phyloP scores from a whole-genome alignment of 2,888 invertebrate genomes.

The Cordilura impudica region DNA sequence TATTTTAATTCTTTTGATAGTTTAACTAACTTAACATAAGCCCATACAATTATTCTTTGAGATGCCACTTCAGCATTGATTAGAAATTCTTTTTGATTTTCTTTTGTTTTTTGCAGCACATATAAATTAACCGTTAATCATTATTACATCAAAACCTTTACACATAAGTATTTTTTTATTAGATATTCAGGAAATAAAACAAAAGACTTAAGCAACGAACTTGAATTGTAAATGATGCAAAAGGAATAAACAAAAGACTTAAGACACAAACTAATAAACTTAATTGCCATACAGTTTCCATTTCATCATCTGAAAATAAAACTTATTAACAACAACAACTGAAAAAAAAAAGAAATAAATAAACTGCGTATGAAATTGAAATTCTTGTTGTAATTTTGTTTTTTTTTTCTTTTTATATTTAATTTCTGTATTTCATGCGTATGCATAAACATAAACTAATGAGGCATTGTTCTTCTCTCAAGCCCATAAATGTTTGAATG shows the following conservation, averaged over 20 bases:
- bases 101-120: too few species aligned
- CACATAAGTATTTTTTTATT: too few species aligned
- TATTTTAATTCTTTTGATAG: too few species aligned
- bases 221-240: neutral
- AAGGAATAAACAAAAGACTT: slow-evolving; percentile 19
- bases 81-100: too few species aligned
- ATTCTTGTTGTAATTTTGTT: slow-evolving; percentile 14
- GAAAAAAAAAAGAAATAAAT: neutral
- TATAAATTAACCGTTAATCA: neutral
- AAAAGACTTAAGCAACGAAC: slow-evolving; percentile 4
- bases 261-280: slow-evolving; percentile 9
- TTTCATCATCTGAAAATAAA: slow-evolving; percentile 15
- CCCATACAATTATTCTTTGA: too few species aligned
- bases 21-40: too few species aligned
- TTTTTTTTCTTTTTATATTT: neutral
- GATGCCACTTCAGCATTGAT: too few species aligned
- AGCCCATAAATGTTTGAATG: neutral
- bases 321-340: too few species aligned
- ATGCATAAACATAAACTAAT: slow-evolving; percentile 63
- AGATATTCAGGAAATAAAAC: neutral
- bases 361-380: slow-evolving; percentile 59
- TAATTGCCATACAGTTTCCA: neutral
- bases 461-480: slow-evolving; percentile 66
- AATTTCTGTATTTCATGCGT: slow-evolving; percentile 22
- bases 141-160: neutral